Conservation (phyloP, 1,140 invertebrate genomes). For the Parasteatoda tepidariorum region DNA sequence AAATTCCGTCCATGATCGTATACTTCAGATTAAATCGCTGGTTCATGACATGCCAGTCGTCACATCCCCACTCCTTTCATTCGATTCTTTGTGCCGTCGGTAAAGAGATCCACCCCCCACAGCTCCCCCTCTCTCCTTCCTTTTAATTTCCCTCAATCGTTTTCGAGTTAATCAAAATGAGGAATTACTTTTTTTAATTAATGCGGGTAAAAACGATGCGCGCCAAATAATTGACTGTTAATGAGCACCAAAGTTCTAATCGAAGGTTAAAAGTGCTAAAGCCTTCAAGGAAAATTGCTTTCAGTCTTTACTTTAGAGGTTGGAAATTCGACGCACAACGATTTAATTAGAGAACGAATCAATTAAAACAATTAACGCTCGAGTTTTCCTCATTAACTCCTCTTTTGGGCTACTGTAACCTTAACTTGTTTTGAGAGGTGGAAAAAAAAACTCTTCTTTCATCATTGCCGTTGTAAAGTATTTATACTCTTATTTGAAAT, state of each 20-base stretch:
- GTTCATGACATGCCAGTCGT: slow-evolving; percentile 5
- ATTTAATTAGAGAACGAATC: slow-evolving; percentile 57
- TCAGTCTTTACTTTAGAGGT: slow-evolving; percentile 38
- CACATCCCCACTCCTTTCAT: background rate
- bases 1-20: slow-evolving; percentile 55
- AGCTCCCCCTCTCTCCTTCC: background rate
- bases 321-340: slow-evolving; percentile 11
- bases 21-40: slow-evolving; percentile 53
- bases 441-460: background rate
- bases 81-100: background rate
- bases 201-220: slow-evolving; percentile 45
- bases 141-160: slow-evolving; percentile 51
- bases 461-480: background rate
- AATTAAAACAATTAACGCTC: slow-evolving; percentile 59
- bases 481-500: background rate
- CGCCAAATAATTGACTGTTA: slow-evolving; percentile 52
- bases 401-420: background rate
- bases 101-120: background rate
- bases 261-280: slow-evolving; percentile 54
- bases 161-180: slow-evolving; percentile 59
- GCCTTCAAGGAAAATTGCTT: slow-evolving; percentile 46
- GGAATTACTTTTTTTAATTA: slow-evolving; percentile 46
- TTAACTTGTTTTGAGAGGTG: background rate
- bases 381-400: slow-evolving; percentile 58
- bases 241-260: slow-evolving; percentile 50